Evolutionary conservation across 2,888 invertebrate genomes (phyloP), one percentile per base, ranked within the genome.

Genomic region (Neoaliturus tenellus): DNA sequence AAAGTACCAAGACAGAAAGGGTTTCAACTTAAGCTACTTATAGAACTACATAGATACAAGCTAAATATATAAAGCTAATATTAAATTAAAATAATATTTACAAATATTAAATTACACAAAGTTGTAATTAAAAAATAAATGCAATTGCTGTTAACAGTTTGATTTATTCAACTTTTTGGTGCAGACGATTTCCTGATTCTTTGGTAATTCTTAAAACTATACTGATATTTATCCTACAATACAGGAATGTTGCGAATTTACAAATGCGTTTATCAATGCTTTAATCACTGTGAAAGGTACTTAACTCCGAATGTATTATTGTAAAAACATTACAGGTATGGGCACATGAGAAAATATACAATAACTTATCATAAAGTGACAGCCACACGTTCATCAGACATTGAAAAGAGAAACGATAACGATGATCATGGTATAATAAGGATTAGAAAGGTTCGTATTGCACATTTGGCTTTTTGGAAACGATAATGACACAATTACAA

Each of bases 341-440:
- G 69, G 69, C 69, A 69, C 69, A 69, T 69, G 33, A 39, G 33
- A 69, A 67, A 69, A 39, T 69, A 69, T 35, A 69, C 39, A 39
- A 20, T 69, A 69, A 69, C 35, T 20, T 14, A 69, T 8, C 35
- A 20, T 69, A 69, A 67, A 69, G 20, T 33, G 31, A 14, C 31
- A 67, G 67, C 67, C 69, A n/a, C 10, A 28, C 39, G 69, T 39
- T 20, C 4, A 17, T 25, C 25, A 31, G 25, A 62, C 25, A 23
- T 25, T 23, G 8, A 25, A 62, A 10, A 51, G 12, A 39, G 8
- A 12, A 39, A 39, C 39, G 39, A 8, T 39, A 39, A 39, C 6
- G 12, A 39, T 39, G n/a, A n/a, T n/a, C n/a, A n/a, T n/a, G n/a
- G n/a, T n/a, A n/a, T n/a, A n/a, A 39, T 39, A 39, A 39, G 39